These are phyloP conservation scores for Idaea dimidiata DNA, from an alignment of 2,888 invertebrate genomes.

Conservation along the genomic window DNA sequence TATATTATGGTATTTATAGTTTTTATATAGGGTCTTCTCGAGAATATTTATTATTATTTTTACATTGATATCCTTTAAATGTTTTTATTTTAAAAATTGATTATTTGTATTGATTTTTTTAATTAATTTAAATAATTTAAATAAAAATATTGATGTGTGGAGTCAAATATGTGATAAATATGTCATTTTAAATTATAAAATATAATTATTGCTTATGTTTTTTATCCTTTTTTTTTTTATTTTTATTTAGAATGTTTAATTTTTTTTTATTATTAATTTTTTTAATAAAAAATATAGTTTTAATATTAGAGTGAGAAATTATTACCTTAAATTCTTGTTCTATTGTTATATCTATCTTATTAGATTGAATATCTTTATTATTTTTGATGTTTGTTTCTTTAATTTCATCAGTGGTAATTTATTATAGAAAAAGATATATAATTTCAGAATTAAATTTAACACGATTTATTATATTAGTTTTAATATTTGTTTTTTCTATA, in stretches of 20 bases:
- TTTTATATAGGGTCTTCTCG: constrained; percentile 72
- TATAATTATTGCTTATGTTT: constrained; percentile 73
- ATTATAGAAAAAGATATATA: constrained; percentile 84
- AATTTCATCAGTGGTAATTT: constrained; percentile 84
- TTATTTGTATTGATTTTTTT: constrained; percentile 60
- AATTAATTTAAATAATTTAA: constrained; percentile 84
- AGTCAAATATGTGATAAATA: constrained; percentile 75
- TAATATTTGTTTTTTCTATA: constrained; percentile 85
- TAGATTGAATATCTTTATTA: constrained; percentile 83
- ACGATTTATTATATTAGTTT: constrained; percentile 84
- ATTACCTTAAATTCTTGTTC: constrained; percentile 70
- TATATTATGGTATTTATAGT: constrained; percentile 72
- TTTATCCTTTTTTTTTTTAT: constrained; percentile 74
- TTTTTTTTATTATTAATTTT: constrained; percentile 66
- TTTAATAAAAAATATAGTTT: constrained; percentile 62
- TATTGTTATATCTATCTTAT: constrained; percentile 78
- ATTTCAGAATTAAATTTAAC: constrained; percentile 75
- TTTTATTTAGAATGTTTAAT: constrained; percentile 64
- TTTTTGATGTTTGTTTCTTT: constrained; percentile 84
- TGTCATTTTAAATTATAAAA: constrained; percentile 73
- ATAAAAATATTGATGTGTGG: constrained; percentile 85
- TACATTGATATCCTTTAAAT: constrained; percentile 84
- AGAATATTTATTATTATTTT: constrained; percentile 81
- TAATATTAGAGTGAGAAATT: constrained; percentile 80
- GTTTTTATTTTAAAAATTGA: constrained; percentile 80